phyloP scores from a whole-genome alignment of 1,140 invertebrate genomes.

The Papilio machaon region DNA sequence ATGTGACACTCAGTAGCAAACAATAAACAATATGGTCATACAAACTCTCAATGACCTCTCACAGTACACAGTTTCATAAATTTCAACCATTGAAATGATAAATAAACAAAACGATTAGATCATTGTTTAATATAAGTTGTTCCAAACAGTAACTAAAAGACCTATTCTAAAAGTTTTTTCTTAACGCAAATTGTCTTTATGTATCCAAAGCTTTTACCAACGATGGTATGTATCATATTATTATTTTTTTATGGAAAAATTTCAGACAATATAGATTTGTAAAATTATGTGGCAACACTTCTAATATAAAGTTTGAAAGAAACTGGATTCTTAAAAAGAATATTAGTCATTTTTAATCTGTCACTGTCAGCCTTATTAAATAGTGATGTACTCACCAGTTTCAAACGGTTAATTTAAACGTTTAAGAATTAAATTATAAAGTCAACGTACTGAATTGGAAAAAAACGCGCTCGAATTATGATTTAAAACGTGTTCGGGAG shows the following conservation, averaged over 20 bases:
- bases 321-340: no score
- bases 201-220: not conserved
- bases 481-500: slow-evolving; percentile 82
- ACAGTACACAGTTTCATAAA: not conserved
- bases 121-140: not conserved
- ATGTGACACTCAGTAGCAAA: slow-evolving; percentile 28
- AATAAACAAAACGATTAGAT: slow-evolving; percentile 9
- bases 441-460: slow-evolving; percentile 78
- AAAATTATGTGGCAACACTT: no score
- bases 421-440: slow-evolving; percentile 63
- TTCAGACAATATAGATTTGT: no score
- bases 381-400: slow-evolving; percentile 1
- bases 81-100: slow-evolving; percentile 6
- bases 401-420: slow-evolving; percentile 7
- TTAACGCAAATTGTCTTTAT: not conserved
- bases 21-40: slow-evolving; percentile 30
- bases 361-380: slow-evolving; percentile 3
- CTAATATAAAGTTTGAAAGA: no score
- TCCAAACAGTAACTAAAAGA: not conserved
- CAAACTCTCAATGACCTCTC: slow-evolving; percentile 18
- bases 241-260: no score
- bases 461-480: slow-evolving; percentile 80
- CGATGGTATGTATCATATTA: no score
- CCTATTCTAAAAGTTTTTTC: not conserved
- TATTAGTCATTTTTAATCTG: no score